phyloP scores from a whole-genome alignment of 2,888 invertebrate species.

The Muschampia plurimacula region DNA sequence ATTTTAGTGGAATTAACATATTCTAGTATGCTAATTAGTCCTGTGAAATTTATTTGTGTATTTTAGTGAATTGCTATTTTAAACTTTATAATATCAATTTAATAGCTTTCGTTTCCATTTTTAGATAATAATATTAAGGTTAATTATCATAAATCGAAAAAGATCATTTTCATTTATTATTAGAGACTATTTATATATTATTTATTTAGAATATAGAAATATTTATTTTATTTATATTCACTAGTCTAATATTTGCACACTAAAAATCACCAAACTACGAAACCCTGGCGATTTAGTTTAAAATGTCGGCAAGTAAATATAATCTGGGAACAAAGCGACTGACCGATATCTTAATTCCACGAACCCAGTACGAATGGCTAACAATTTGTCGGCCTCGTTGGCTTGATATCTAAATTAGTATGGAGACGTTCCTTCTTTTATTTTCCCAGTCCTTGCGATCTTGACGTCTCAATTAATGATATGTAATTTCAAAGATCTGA shows the following conservation, averaged over 20 bases:
- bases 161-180: background rate
- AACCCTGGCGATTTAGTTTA: slow-evolving; percentile 56
- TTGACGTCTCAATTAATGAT: slow-evolving; percentile 80
- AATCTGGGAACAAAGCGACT: slow-evolving; percentile 52
- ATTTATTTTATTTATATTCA: background rate
- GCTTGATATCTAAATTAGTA: slow-evolving; percentile 82
- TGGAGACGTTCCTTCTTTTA: slow-evolving; percentile 71
- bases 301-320: slow-evolving; percentile 53
- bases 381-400: slow-evolving; percentile 80
- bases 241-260: background rate
- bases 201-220: no score
- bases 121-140: background rate
- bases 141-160: background rate
- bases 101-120: background rate
- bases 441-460: slow-evolving; percentile 62
- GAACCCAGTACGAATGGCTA: slow-evolving; percentile 71
- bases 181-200: no score
- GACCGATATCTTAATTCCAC: slow-evolving; percentile 66
- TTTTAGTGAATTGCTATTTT: slow-evolving; percentile 8
- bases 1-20: background rate
- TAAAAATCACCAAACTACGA: slow-evolving; percentile 50
- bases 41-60: slow-evolving; percentile 8
- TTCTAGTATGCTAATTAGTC: slow-evolving; percentile 4
- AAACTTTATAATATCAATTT: background rate
- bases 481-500: slow-evolving; percentile 77